These are phyloP conservation scores for Anneissia japonica DNA, from an alignment of 35 echinoderm and acorn worm species.

Conservation along the genomic window DNA sequence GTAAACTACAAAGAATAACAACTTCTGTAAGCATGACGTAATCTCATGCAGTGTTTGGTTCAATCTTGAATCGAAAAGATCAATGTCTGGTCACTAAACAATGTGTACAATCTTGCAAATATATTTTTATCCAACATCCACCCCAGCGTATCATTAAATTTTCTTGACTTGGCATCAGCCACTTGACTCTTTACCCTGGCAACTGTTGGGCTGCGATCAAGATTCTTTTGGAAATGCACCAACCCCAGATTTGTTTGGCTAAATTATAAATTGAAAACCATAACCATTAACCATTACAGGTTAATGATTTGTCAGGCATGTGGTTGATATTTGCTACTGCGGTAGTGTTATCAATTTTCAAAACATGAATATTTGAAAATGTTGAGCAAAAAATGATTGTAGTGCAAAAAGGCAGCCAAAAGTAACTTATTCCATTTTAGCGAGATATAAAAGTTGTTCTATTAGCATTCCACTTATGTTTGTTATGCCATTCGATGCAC, in stretches of 20 bases:
- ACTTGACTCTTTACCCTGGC: slow-evolving; percentile 37
- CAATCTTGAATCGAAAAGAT: slow-evolving; percentile 32
- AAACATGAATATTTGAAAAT: background rate
- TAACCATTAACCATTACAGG: too few species aligned
- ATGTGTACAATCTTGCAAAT: background rate
- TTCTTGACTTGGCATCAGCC: slow-evolving; percentile 48
- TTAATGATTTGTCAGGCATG: background rate
- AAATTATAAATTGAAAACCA: too few species aligned
- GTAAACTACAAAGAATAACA: too few species aligned
- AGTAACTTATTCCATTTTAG: background rate
- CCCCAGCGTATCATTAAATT: slow-evolving; percentile 58
- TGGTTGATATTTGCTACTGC: background rate
- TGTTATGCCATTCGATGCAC: background rate
- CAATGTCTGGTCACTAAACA: background rate
- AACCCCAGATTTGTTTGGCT: background rate
- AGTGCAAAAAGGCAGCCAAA: background rate
- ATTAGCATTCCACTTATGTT: slow-evolving; percentile 25
- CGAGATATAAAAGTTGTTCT: background rate
- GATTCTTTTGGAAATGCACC: background rate
- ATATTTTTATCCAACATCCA: slow-evolving; percentile 37
- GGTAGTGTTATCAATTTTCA: background rate
- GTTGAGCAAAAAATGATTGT: background rate
- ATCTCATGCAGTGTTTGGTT: too few species aligned
- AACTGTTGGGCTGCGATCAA: slow-evolving; percentile 29
- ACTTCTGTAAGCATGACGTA: too few species aligned